These are phyloP conservation scores for Cryptocephalus moraei DNA, from an alignment of 2,888 invertebrate genomes.

Conservation along the genomic window DNA sequence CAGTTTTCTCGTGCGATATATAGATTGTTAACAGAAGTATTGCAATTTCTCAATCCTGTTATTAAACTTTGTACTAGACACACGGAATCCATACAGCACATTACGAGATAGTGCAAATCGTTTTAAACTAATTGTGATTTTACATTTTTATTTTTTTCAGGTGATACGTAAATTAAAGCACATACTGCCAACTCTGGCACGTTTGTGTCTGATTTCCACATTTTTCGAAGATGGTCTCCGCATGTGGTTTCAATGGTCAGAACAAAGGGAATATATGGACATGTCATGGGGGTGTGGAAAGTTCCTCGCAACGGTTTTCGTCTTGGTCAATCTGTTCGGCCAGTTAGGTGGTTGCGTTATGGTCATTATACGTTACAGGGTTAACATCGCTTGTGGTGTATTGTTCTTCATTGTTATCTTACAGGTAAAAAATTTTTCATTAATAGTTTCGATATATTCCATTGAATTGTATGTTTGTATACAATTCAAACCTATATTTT, in stretches of 20 bases:
- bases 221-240: conserved; percentile 98
- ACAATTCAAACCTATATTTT: no score
- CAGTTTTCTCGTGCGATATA: no score
- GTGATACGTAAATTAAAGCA: conserved; percentile 86
- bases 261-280: conserved; percentile 96
- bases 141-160: conserved; percentile 42
- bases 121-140: no score
- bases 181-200: conserved; percentile 88
- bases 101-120: no score
- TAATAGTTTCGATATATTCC: not conserved
- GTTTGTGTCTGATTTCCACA: conserved; percentile 94
- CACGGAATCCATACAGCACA: no score
- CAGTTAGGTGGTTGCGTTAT: conserved; percentile 94
- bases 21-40: no score
- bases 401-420: conserved; percentile 93
- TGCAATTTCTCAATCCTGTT: no score
- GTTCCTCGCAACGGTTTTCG: conserved; percentile 89
- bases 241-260: conserved; percentile 99
- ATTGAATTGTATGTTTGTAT: no score
- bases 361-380: conserved; percentile 87
- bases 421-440: conserved; percentile 63
- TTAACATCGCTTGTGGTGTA: conserved; percentile 82
- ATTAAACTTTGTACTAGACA: no score
- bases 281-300: conserved; percentile 95
- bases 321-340: conserved; percentile 88